Conservation (phyloP, 2,888 invertebrate species). For the Colletes collaris region DNA sequence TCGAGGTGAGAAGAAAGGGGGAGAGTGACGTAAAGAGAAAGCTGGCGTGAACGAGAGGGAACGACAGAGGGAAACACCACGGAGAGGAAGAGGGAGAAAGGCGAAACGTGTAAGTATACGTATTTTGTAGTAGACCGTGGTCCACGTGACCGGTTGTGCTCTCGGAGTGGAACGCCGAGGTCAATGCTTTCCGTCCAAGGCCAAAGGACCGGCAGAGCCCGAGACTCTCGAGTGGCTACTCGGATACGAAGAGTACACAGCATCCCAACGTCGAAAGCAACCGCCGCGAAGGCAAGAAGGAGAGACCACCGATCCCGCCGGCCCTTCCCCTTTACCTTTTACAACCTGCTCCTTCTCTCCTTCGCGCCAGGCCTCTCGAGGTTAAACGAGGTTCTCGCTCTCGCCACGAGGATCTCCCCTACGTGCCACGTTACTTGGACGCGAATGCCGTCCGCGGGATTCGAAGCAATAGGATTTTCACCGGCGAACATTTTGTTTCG, state of each 20-base stretch:
- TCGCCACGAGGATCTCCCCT: constrained; percentile 40
- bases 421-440: constrained; percentile 36
- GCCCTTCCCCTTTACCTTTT: constrained; percentile 58
- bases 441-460: constrained; percentile 26
- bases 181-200: constrained; percentile 80
- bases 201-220: constrained; percentile 75
- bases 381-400: constrained; percentile 63
- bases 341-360: constrained; percentile 65
- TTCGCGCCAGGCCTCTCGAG: constrained; percentile 46
- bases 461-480: constrained; percentile 16
- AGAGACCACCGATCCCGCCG: constrained; percentile 59
- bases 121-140: constrained; percentile 76
- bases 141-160: constrained; percentile 77
- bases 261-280: constrained; percentile 58
- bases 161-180: constrained; percentile 78
- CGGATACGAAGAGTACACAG: constrained; percentile 68
- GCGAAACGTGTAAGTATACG: constrained; percentile 59
- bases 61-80: constrained; percentile 2
- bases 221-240: constrained; percentile 69
- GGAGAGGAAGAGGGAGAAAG: constrained; percentile 23
- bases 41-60: constrained; percentile 7
- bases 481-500: background rate
- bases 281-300: constrained; percentile 43
- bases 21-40: constrained; percentile 36
- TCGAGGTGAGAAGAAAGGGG: constrained; percentile 34